Conservation (phyloP, 1,140 invertebrate species). For the Drosophila triauraria region DNA sequence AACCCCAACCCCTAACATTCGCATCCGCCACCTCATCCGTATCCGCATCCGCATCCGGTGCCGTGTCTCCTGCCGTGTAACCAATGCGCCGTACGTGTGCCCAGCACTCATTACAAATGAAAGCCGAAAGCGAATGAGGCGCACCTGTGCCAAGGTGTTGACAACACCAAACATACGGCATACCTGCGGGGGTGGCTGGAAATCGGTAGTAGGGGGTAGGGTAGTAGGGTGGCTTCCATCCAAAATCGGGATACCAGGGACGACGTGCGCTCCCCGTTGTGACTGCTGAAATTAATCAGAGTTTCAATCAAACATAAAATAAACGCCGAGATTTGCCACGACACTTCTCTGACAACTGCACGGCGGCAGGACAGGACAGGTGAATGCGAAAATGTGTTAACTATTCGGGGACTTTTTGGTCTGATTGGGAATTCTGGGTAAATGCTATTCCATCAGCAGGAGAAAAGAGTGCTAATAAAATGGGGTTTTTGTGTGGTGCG, state of each 20-base stretch:
- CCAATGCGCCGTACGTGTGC: slow-evolving; percentile 67
- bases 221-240: neutral
- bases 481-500: neutral
- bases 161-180: slow-evolving; percentile 41
- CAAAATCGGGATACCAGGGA: slow-evolving; percentile 17
- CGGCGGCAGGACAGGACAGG: neutral
- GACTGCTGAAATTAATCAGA: slow-evolving; percentile 71
- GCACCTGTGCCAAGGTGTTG: slow-evolving; percentile 70
- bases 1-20: neutral
- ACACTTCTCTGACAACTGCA: slow-evolving; percentile 30
- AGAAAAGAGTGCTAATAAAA: neutral
- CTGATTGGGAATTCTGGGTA: slow-evolving; percentile 4
- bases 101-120: slow-evolving; percentile 69
- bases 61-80: slow-evolving; percentile 33
- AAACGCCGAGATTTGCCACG: slow-evolving; percentile 67
- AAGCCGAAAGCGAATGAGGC: slow-evolving; percentile 48
- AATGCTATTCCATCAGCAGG: neutral
- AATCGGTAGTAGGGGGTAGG: neutral
- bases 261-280: slow-evolving; percentile 16
- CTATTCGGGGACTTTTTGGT: slow-evolving; percentile 4
- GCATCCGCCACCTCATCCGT: neutral
- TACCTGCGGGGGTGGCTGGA: neutral
- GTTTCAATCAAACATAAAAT: slow-evolving; percentile 77
- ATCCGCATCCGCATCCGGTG: slow-evolving; percentile 10
- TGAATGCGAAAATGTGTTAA: slow-evolving; percentile 46